Base-by-base conservation (phyloP, 2,888 invertebrate species). In the Agrochola litura region DNA sequence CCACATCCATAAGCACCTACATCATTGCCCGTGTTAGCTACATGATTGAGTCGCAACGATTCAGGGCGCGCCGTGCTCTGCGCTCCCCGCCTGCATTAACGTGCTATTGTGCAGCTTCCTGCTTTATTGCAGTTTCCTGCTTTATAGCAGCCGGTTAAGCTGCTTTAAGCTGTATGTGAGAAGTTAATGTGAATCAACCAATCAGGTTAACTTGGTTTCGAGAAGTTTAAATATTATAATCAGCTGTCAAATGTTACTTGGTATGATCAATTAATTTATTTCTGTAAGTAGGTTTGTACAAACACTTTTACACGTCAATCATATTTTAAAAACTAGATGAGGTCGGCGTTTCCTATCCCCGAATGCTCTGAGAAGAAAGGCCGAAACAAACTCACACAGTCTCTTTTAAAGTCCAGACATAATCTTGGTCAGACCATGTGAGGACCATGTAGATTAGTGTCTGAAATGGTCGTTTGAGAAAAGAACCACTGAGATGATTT, bases 31-130 rank as follows among this genome's bases (percentile, higher is more conserved):
- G 9, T 67, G 77, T 76, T 77, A 71, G 72, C 79, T 71, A 86
- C 79, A 80, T 85, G 87, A 87, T 88, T 86, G 87, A 88, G 83
- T 67, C 73, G 75, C 81, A 25, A 76, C 60, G 81, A 84, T 81
- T 73, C 68, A 77, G 81, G 84, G 83, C 83, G 85, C 74, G 88
- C 68, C 86, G 79, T 77, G 84, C 65, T 67, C 69, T 60, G 63
- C 82, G 63, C 86, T 73, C 41, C 56, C 19, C 56, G 73, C 46
- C 25, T 63, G 77, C 73, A 77, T 83, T 83, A 83, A 54, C 65
- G 52, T 58, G 64, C 73, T 58, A 86, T 87, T 88, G 84, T 87
- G 76, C 67, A 67, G 77, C 52, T 84, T 85, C 76, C 73, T 77
- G 77, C 79, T 76, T 69, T 77, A 76, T 72, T 61, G 64, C 73